phyloP scores from a whole-genome alignment of 2,888 invertebrate species.

The Glyphotaelius pellucidus region DNA sequence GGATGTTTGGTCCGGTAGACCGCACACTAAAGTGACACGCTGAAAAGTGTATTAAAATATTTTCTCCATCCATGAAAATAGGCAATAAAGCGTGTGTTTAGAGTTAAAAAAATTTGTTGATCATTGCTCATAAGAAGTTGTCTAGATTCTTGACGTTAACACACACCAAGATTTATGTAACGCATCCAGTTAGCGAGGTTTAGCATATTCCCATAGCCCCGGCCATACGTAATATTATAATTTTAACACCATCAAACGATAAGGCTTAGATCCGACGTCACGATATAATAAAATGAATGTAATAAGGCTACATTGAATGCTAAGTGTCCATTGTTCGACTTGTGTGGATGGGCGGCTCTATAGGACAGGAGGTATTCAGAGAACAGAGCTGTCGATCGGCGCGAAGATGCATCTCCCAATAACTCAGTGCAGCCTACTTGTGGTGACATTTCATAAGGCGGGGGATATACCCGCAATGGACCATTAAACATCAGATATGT shows the following conservation, averaged over 20 bases:
- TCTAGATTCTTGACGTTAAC: not conserved
- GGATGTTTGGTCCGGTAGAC: not conserved
- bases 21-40: not conserved
- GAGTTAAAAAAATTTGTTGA: not conserved
- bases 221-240: conserved; percentile 37
- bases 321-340: conserved; percentile 59
- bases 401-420: conserved; percentile 33
- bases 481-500: not conserved
- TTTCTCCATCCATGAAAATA: not conserved
- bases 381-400: conserved; percentile 34
- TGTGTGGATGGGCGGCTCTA: conserved; percentile 11
- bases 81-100: not conserved
- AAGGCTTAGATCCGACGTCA: conserved; percentile 53
- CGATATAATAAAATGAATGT: conserved; percentile 59
- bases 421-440: conserved; percentile 35
- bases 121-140: not conserved
- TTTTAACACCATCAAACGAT: conserved; percentile 47
- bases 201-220: conserved; percentile 33
- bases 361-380: conserved; percentile 33
- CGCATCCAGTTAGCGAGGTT: not conserved
- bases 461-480: not conserved
- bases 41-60: not conserved
- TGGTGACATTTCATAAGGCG: conserved; percentile 24
- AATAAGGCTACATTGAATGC: conserved; percentile 60
- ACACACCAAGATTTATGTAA: not conserved